These are phyloP conservation scores for Holothuria glaberrima DNA, from an alignment of 35 echinoderm and acorn worm genomes.

Conservation along the genomic window DNA sequence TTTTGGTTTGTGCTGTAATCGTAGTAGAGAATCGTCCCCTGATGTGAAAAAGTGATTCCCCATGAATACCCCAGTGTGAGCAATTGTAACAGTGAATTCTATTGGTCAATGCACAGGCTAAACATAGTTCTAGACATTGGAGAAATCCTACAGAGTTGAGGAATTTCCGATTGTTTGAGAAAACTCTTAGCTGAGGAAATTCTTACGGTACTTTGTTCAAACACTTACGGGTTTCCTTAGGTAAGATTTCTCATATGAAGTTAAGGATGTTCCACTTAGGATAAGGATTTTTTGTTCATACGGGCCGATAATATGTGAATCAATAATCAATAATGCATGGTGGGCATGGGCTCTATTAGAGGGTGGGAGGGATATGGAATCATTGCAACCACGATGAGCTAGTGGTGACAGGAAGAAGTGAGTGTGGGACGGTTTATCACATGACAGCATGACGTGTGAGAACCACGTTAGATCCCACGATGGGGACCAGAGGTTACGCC, in stretches of 20 bases:
- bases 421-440: too few species aligned
- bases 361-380: too few species aligned
- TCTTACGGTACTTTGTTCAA: not conserved
- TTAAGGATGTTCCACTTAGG: slow-evolving; percentile 5
- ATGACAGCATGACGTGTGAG: too few species aligned
- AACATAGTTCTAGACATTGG: not conserved
- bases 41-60: not conserved
- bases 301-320: too few species aligned
- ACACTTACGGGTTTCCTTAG: slow-evolving; percentile 16
- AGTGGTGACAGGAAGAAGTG: too few species aligned
- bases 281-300: slow-evolving; percentile 18
- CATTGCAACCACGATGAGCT: too few species aligned
- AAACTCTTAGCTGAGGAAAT: slow-evolving; percentile 15
- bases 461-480: too few species aligned
- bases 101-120: not conserved
- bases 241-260: slow-evolving; percentile 4
- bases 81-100: not conserved
- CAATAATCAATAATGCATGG: too few species aligned
- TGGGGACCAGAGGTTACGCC: too few species aligned
- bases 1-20: slow-evolving; percentile 5
- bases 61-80: not conserved
- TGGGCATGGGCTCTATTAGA: too few species aligned
- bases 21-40: not conserved
- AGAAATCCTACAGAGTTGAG: slow-evolving; percentile 23
- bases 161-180: slow-evolving; percentile 2